Conservation (phyloP, 2,797 vertebrate genomes). For the Epinephelus malabaricus region DNA sequence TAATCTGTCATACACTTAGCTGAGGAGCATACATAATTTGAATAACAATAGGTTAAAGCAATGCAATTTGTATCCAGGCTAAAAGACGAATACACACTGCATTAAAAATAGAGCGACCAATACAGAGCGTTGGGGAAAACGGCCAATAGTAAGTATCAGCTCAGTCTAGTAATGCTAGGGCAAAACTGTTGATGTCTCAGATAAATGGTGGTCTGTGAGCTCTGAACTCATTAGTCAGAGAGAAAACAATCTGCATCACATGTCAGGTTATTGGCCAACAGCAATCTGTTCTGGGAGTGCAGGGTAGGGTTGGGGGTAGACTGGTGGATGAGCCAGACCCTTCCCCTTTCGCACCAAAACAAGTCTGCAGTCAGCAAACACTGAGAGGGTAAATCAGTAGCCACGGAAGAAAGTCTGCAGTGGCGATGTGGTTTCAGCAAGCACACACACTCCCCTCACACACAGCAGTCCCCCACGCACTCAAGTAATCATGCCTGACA, state of each 20-base stretch:
- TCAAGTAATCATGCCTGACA: constrained; percentile 52
- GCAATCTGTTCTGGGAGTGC: constrained; percentile 50
- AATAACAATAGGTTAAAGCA: constrained; percentile 77
- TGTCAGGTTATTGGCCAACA: constrained; percentile 64
- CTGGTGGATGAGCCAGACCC: constrained; percentile 32
- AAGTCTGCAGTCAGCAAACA: constrained; percentile 49
- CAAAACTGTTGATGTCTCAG: constrained; percentile 61
- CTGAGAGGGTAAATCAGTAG: constrained; percentile 40
- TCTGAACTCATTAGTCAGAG: constrained; percentile 74
- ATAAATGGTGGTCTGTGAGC: constrained; percentile 66
- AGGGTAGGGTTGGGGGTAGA: not conserved
- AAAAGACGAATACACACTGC: constrained; percentile 38
- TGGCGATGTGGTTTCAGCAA: constrained; percentile 10
- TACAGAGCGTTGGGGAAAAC: constrained; percentile 24
- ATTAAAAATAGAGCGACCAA: constrained; percentile 52
- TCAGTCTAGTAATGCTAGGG: constrained; percentile 38
- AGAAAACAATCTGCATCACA: constrained; percentile 77
- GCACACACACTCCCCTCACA: constrained; percentile 1
- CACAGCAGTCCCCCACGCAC: constrained; percentile 12
- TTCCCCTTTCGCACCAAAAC: constrained; percentile 46
- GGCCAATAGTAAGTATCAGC: constrained; percentile 9
- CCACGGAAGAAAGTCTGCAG: constrained; percentile 30
- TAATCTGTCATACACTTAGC: constrained; percentile 71
- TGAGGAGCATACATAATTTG: constrained; percentile 70
- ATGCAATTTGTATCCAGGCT: constrained; percentile 66